Percentiles rank a stretch among this genome's conserved stretches.
phyloP scores from a whole-genome alignment of 2,113 vertebrate species.

The crab-eating macaque (Macaca fascicularis) region T2T-MFA8v1.1 NC_088375.1:11643001-11643500 shows the following conservation, averaged over 20 bases:
- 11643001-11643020: background rate
- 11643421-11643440: background rate
- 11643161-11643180: background rate
- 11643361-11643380: background rate
- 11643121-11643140: background rate
- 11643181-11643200: background rate
- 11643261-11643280: background rate
- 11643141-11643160: background rate
- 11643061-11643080: background rate
- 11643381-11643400: background rate
- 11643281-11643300: background rate
- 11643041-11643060: background rate
- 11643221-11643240: no score
- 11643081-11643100: background rate
- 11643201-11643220: no score
- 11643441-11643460: background rate
- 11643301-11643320: background rate
- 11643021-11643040: background rate
- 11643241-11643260: background rate
- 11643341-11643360: background rate
- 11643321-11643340: background rate
- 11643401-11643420: background rate
- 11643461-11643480: background rate
- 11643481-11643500: background rate
- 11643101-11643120: background rate